Evolutionary conservation across 1,140 invertebrate species (phyloP).

Genomic region (Plodia interpunctella): DNA sequence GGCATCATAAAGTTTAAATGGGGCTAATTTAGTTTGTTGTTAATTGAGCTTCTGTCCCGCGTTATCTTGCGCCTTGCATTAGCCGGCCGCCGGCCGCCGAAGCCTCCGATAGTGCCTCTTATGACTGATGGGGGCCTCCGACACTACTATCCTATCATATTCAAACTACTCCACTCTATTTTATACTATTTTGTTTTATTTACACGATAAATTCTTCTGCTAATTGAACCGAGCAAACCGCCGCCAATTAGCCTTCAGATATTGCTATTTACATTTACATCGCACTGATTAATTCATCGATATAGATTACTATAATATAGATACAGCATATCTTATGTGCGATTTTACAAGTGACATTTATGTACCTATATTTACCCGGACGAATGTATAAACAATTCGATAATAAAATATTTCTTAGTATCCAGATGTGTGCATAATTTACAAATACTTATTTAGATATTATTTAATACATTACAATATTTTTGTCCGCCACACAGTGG

Average conservation of each 20-base stretch:
- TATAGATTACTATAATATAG: too few relatives aligned
- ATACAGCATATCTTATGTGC: too few relatives aligned
- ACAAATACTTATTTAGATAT: too few relatives aligned
- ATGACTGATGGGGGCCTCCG: constrained; percentile 49
- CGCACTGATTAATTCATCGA: not conserved
- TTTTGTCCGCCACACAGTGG: too few relatives aligned
- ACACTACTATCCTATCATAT: constrained; percentile 17
- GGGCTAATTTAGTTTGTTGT: constrained; percentile 73
- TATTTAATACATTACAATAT: too few relatives aligned
- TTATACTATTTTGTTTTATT: not conserved
- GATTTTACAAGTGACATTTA: too few relatives aligned
- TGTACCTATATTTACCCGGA: too few relatives aligned
- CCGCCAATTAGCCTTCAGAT: not conserved
- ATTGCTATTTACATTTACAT: not conserved
- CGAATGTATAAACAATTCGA: too few relatives aligned
- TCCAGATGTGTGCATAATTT: too few relatives aligned
- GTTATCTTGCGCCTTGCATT: constrained; percentile 64
- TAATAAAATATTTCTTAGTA: too few relatives aligned
- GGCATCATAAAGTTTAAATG: constrained; percentile 73
- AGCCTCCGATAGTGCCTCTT: constrained; percentile 44
- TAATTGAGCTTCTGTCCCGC: constrained; percentile 66
- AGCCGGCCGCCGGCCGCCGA: constrained; percentile 37
- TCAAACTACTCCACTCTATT: not conserved
- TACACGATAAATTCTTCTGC: not conserved
- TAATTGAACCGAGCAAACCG: not conserved